phyloP scores from a whole-genome alignment of 2,113 vertebrate genomes.

The Carassius gibelio region DNA sequence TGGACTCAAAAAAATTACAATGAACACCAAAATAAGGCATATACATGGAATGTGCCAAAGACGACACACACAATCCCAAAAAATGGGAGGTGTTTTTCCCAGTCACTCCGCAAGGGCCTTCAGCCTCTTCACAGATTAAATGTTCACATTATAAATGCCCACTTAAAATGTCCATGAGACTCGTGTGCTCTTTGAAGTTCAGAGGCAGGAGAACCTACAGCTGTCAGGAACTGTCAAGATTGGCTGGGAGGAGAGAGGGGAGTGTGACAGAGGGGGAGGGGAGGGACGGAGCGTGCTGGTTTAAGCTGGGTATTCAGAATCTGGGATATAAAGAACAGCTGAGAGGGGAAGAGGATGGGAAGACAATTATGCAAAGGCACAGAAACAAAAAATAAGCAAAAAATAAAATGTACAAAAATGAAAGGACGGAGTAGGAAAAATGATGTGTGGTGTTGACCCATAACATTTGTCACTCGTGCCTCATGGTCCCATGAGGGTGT shows the following conservation, averaged over 20 bases:
- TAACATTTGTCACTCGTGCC: conserved; percentile 57
- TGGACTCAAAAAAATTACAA: neutral
- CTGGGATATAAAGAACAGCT: conserved; percentile 55
- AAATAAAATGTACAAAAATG: conserved; percentile 43
- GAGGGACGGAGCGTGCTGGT: neutral
- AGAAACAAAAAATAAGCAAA: conserved; percentile 48
- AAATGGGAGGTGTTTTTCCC: neutral
- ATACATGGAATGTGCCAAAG: neutral
- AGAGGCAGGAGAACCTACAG: conserved; percentile 63
- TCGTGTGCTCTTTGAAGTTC: conserved; percentile 50
- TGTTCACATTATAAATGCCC: conserved; percentile 21
- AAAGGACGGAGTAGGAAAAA: neutral
- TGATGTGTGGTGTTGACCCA: conserved; percentile 43
- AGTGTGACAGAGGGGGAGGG: conserved; percentile 27
- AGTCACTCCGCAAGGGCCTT: neutral
- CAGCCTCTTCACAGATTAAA: conserved; percentile 15
- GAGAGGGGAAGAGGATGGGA: conserved; percentile 28
- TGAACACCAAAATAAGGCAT: neutral
- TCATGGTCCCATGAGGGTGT: conserved; percentile 60
- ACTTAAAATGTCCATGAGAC: conserved; percentile 38
- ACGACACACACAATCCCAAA: neutral
- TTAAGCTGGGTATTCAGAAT: conserved; percentile 32
- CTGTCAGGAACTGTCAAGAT: conserved; percentile 74
- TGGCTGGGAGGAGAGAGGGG: conserved; percentile 72
- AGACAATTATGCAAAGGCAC: conserved; percentile 8